A percentile compares a stretch with the other conserved stretches of the same genome.
Evolutionary conservation across 2,888 invertebrate genomes (phyloP).

Genomic region (Colostygia pectinataria): DNA sequence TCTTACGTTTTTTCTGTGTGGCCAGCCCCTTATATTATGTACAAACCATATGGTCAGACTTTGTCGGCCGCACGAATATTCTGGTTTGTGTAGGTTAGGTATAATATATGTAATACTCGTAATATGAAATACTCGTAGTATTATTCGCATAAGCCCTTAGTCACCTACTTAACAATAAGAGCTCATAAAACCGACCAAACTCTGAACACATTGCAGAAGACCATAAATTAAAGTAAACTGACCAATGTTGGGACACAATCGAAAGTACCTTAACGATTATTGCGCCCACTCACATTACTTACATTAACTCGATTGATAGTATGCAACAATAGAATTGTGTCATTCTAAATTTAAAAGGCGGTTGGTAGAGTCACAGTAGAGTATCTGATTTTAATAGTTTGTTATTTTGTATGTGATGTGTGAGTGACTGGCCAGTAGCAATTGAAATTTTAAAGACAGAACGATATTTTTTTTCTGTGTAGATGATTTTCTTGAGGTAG

Average conservation of each 20-base stretch:
- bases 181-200: constrained; percentile 11
- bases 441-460: too few relatives aligned
- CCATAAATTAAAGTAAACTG: constrained; percentile 37
- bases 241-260: constrained; percentile 47
- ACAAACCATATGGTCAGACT: too few relatives aligned
- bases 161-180: background rate
- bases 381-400: too few relatives aligned
- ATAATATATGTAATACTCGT: too few relatives aligned
- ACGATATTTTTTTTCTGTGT: too few relatives aligned
- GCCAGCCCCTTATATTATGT: too few relatives aligned
- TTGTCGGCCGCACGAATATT: too few relatives aligned
- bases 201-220: constrained; percentile 16
- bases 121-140: too few relatives aligned
- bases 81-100: too few relatives aligned
- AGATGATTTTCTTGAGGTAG: too few relatives aligned
- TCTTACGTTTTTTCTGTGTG: too few relatives aligned
- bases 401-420: background rate
- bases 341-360: constrained; percentile 23
- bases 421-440: too few relatives aligned
- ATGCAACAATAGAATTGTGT: constrained; percentile 35
- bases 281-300: constrained; percentile 42
- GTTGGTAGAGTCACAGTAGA: background rate
- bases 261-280: constrained; percentile 40
- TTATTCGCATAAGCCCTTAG: background rate
- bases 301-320: constrained; percentile 42